Conservation (phyloP, 92 coral and sea anemone species). For the Umimayanthus chanpuru region DNA sequence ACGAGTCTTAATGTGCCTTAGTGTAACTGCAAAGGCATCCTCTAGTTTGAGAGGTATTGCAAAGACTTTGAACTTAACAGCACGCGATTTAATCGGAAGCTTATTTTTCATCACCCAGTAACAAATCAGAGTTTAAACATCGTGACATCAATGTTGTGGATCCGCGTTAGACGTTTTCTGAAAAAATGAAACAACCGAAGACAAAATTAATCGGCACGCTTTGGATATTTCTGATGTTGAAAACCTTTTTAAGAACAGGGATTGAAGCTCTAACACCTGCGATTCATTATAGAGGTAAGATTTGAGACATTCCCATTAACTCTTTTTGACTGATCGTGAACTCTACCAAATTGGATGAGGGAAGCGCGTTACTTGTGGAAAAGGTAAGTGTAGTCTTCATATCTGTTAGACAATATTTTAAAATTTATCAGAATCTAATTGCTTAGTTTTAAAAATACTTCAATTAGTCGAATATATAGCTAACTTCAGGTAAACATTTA, state of each 20-base stretch:
- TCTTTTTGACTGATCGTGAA: neutral
- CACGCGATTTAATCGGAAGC: neutral
- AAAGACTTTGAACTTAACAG: neutral
- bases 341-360: too few species aligned
- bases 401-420: too few species aligned
- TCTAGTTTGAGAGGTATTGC: neutral
- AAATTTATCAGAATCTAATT: too few species aligned
- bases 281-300: constrained; percentile 23
- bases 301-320: too few species aligned
- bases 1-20: too few species aligned
- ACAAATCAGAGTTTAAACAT: neutral
- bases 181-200: neutral
- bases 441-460: too few species aligned
- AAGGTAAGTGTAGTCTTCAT: too few species aligned
- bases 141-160: neutral
- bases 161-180: neutral
- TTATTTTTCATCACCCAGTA: too few species aligned
- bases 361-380: too few species aligned
- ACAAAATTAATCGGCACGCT: neutral
- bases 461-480: too few species aligned
- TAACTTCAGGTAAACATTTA: too few species aligned
- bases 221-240: neutral
- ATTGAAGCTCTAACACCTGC: neutral
- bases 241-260: neutral
- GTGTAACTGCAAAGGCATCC: neutral